Evolutionary conservation across 2,888 invertebrate genomes (phyloP), one percentile per base, ranked within the genome.

Genomic region (Anoncus sp.): DNA sequence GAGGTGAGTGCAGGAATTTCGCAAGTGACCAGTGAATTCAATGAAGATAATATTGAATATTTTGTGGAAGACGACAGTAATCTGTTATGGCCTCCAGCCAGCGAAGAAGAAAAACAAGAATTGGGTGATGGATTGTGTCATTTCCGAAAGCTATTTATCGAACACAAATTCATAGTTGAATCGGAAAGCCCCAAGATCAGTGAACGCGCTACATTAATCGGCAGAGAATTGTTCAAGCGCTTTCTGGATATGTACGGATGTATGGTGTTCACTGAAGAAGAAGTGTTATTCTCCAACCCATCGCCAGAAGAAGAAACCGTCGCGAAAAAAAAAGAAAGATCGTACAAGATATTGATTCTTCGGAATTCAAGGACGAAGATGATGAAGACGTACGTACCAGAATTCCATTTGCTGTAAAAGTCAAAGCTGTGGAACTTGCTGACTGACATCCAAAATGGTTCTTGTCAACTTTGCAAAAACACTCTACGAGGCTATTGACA

Each of bases 391-490:
- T 2, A 27, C 51, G 51, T 3, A 27, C 12, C 24, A 53, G n/a
- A 53, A 53, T 53, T 27, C 27, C 51, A 27, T 53, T 27, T n/a
- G 2, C 27, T 27, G 51, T 24, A 14, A 53, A 53, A 53, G 14
- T 53, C 14, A 53, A 53, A 27, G 27, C 27, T 9, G n/a, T 27
- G 51, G n/a, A 53, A n/a, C 27, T 24, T 1, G 51, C 51, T 14
- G 27, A 53, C 9, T 27, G 14, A n/a, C 31, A 31, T 31, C 31
- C 31, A 31, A 31, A 31, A 31, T 31, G 31, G 31, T 31, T 7
- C 31, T 31, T 7, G 7, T 3, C 31, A 31, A 31, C 31, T 3
- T 31, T 31, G 31, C 31, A 31, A 31, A 31, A 31, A 27, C 51
- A 24, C 1, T 27, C 51, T 14, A 53, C 24, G n/a, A 27, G 27